A percentile compares a stretch with the other conserved stretches of the same genome.
phyloP scores from a whole-genome alignment of 2,797 vertebrate species.

The Micropoecilia bifurca region DNA sequence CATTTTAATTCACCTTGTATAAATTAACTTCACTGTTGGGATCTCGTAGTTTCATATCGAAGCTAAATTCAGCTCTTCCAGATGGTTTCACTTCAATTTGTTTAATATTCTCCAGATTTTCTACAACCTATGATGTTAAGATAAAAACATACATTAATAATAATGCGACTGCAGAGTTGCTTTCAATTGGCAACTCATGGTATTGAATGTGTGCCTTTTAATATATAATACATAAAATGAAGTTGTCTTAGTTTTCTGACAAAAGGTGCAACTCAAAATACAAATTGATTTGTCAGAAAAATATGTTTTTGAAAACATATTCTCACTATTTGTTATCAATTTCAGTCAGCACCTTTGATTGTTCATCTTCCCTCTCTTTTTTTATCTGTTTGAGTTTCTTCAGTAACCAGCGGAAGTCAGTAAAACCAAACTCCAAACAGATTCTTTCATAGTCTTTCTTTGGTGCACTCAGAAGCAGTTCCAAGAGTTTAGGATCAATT shows the following conservation, averaged over 20 bases:
- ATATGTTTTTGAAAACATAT: slow-evolving; percentile 1
- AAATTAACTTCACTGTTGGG: slow-evolving; percentile 82
- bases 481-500: slow-evolving; percentile 86
- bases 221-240: slow-evolving; percentile 1
- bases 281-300: slow-evolving; percentile 3
- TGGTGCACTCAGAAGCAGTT: slow-evolving; percentile 85
- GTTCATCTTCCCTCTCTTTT: slow-evolving; percentile 82
- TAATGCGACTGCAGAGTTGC: background rate
- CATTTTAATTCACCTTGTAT: slow-evolving; percentile 84
- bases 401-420: slow-evolving; percentile 91
- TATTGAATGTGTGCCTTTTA: background rate
- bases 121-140: slow-evolving; percentile 77
- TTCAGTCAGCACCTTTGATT: slow-evolving; percentile 80
- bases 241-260: background rate
- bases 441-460: slow-evolving; percentile 91
- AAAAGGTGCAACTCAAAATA: background rate
- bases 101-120: slow-evolving; percentile 78
- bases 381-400: slow-evolving; percentile 87
- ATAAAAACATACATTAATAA: background rate
- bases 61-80: slow-evolving; percentile 83
- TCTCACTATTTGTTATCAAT: background rate
- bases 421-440: slow-evolving; percentile 87
- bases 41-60: slow-evolving; percentile 86
- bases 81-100: slow-evolving; percentile 85
- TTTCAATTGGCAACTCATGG: background rate